Base-by-base conservation (phyloP, 2,888 invertebrate genomes). In the Polymixis flavicincta region DNA sequence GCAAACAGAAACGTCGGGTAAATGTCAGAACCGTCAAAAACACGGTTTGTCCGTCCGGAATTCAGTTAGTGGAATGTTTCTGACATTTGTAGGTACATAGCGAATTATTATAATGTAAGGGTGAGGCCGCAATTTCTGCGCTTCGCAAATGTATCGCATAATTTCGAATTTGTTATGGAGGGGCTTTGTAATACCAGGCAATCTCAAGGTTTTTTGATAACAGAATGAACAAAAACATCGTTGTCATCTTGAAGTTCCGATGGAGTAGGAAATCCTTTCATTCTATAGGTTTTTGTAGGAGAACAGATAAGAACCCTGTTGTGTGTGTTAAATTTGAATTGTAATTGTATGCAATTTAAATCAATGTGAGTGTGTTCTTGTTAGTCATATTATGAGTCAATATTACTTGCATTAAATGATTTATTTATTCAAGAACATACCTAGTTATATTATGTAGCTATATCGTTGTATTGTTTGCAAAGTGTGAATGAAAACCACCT, bases 41-140 rank as follows among this genome's bases (percentile, higher is more conserved):
- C 78, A 71, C 32, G 45, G 82, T 22, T 37, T 65, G 69, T 71
- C 64, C 54, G 54, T 83, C 67, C 57, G 57, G 25, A 76, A 67
- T 71, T 71, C 63, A 76, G 70, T 67, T 54, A 64, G 59, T 3
- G 5, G 11, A 76, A 82, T 82, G 80, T 76, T 82, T 76, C 32
- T 50, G 77, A 69, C 67, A 55, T 55, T 42, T 2, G 65, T 61
- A 25, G 32, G 42, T 81, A 50, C 60, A 65, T 55, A 6, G 14
- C 5, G 42, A 65, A 65, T 74, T 81, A 75, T 68, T 60, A 54
- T 75, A 75, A 42, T 54, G 19, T 52, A 25, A 60, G 37, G 17
- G 59, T n/a, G 32, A 65, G 48, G 25, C 54, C 22, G 19, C 22
- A 68, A 54, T 69, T 81, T 60, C n/a, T 55, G n/a, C 25, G 37